Evolutionary conservation across 2,888 invertebrate species (phyloP), one percentile per base, ranked within the genome.

Genomic region (Ariolimax columbianus): DNA sequence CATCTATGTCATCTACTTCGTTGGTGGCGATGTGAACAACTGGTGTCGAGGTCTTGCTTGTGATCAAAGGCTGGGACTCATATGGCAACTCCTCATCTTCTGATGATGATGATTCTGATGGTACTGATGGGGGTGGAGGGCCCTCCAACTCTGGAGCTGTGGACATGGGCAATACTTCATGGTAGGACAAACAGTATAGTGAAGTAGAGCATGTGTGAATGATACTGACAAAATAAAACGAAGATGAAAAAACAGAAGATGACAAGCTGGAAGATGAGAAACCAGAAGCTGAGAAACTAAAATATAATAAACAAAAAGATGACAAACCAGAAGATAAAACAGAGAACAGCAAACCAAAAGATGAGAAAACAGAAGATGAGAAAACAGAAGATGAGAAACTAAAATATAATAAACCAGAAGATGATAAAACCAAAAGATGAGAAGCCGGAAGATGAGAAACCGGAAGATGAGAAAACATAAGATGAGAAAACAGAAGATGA

Each of bases 71-170:
- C 82, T 90, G 89, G 23, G 90, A 90, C 84, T 92, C 92, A 51
- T 88, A 89, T 0, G 90, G 91, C 30, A 91, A 87, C 40, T 80
- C 84, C 36, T 91, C 91, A 43, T 91, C 92, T 47, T 90, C 90
- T 88, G 89, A 84, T 87, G 89, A 75, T 55, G 89, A 85, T 63
- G 88, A 89, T 73, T 88, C 88, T 0, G 88, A 88, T 66, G 86
- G 86, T 26, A 86, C 87, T 33, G 85, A 77, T 40, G 88, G 82
- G 6, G 88, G 88, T 0, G 89, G 81, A 84, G 89, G 82, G 83
- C 91, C 86, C 82, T 90, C 89, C 77, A 91, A 83, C 68, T 91
- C 91, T 77, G 91, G 92, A 30, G 92, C 91, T 92, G 82, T 68
- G 30, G 43, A 7, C 26, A 73, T 43, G 1, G n/a, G 43, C 11